phyloP scores from a whole-genome alignment of 2,797 vertebrate genomes.

The Leucoraja ocellata region DNA sequence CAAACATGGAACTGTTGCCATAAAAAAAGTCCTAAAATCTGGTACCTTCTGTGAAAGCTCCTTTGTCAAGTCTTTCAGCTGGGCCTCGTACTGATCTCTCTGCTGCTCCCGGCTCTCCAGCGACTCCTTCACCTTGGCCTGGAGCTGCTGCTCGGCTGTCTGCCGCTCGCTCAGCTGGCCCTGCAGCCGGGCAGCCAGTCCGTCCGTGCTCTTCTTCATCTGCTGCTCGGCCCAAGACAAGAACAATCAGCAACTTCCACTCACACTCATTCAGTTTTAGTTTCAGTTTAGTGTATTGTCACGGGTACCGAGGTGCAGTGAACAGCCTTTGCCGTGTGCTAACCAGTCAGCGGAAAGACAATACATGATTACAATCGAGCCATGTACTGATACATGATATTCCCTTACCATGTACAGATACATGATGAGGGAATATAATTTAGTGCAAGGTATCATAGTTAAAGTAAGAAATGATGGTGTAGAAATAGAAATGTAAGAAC shows the following conservation, averaged over 20 bases:
- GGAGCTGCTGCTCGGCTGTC: constrained; percentile 66
- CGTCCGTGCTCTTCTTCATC: constrained; percentile 63
- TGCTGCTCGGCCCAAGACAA: constrained; percentile 65
- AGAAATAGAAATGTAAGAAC: no score
- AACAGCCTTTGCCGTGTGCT: no score
- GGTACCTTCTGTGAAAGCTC: constrained; percentile 68
- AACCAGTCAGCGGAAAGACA: no score
- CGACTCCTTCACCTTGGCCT: constrained; percentile 63
- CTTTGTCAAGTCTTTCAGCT: constrained; percentile 67
- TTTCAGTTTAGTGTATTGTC: no score
- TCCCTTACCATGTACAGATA: no score
- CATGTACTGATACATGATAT: no score
- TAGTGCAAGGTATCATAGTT: no score
- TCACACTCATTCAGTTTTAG: no score
- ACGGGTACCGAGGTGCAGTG: no score
- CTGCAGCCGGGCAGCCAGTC: constrained; percentile 62
- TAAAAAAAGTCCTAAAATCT: background rate
- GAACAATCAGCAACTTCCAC: background rate
- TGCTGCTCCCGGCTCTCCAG: constrained; percentile 70
- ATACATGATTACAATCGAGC: no score
- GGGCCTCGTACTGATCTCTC: constrained; percentile 64
- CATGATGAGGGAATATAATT: no score
- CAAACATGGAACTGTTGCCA: background rate
- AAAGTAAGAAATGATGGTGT: no score
- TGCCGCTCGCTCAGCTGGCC: constrained; percentile 71